Percentiles rank a stretch among this genome's conserved stretches.
Conservation (phyloP, 2,888 invertebrate genomes). For the Trissolcus japonicus region DNA sequence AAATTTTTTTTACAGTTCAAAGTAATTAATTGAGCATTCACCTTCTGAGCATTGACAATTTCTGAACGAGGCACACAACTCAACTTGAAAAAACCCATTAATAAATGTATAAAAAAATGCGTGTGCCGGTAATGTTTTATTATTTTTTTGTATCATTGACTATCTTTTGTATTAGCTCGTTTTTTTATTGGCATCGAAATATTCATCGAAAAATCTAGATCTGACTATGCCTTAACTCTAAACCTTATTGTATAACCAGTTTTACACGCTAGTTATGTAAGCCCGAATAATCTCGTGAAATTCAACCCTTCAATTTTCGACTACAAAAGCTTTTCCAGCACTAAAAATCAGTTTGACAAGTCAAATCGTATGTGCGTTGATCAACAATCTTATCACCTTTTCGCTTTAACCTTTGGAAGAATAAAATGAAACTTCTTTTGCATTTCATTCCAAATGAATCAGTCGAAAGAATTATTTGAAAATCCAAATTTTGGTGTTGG, state of each 20-base stretch:
- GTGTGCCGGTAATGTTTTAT: slow-evolving; percentile 29
- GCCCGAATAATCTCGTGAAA: slow-evolving; percentile 29
- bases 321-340: too few relatives aligned
- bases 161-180: slow-evolving; percentile 46
- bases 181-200: slow-evolving; percentile 56
- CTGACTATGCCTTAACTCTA: slow-evolving; percentile 31
- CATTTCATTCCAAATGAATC: background rate
- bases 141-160: slow-evolving; percentile 53
- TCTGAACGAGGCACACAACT: slow-evolving; percentile 39
- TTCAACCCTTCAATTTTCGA: slow-evolving; percentile 14
- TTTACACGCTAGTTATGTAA: slow-evolving; percentile 35
- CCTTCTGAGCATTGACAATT: slow-evolving; percentile 31
- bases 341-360: slow-evolving; percentile 10
- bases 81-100: background rate
- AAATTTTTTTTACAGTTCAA: slow-evolving; percentile 14
- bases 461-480: background rate
- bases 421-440: background rate
- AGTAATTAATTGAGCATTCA: slow-evolving; percentile 37
- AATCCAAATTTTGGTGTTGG: background rate
- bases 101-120: slow-evolving; percentile 3
- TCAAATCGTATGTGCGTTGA: slow-evolving; percentile 49
- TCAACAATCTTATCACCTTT: slow-evolving; percentile 49
- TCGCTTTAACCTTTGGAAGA: slow-evolving; percentile 25
- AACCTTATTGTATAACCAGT: slow-evolving; percentile 28
- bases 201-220: slow-evolving; percentile 51